Percentiles rank a stretch among this genome's conserved stretches.
These are phyloP conservation scores for Chloroceryle inda DNA, from an alignment of 2,797 vertebrate species.

Conservation along the genomic window DNA sequence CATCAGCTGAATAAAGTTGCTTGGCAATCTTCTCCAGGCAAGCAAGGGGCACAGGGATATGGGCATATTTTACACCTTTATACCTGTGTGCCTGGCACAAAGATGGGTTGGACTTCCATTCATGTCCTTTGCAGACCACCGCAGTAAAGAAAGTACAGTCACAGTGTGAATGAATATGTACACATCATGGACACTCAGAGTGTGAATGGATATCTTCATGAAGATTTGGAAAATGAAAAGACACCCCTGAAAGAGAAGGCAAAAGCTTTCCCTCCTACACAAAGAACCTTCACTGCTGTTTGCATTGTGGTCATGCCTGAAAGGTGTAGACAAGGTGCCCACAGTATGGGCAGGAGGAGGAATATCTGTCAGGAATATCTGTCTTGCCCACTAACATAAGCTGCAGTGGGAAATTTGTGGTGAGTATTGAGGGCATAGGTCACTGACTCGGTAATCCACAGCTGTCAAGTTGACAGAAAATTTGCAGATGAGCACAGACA, in stretches of 20 bases:
- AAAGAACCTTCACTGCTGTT: background rate
- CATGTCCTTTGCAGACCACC: background rate
- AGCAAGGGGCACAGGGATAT: background rate
- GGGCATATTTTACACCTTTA: background rate
- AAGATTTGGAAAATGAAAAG: background rate
- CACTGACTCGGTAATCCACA: background rate
- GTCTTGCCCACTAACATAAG: background rate
- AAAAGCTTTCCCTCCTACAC: background rate
- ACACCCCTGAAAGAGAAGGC: background rate
- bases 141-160: background rate
- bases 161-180: background rate
- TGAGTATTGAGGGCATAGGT: background rate
- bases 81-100: background rate
- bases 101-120: background rate
- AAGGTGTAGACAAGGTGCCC: background rate
- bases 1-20: background rate
- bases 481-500: background rate
- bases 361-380: background rate
- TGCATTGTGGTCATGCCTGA: background rate
- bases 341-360: background rate
- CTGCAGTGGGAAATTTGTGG: background rate
- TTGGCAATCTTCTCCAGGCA: background rate
- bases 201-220: background rate
- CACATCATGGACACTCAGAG: no score
- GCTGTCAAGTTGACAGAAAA: background rate